phyloP scores from a whole-genome alignment of 2,797 vertebrate genomes.

The Lacerta viridis region DNA sequence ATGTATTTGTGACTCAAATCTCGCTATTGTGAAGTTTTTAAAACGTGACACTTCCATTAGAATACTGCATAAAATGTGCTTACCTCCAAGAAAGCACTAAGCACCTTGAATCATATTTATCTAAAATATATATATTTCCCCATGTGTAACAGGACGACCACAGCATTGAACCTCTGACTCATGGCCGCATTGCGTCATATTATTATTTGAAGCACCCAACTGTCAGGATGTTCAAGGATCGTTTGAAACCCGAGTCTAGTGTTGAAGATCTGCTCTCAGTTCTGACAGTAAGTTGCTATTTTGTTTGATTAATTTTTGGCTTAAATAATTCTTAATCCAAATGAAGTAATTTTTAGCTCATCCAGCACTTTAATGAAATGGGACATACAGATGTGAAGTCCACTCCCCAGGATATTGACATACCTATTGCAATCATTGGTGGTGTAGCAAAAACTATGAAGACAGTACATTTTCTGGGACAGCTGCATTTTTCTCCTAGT shows the following conservation, averaged over 20 bases:
- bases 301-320: slow-evolving; percentile 31
- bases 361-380: not conserved
- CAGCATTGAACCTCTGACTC: slow-evolving; percentile 88
- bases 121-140: slow-evolving; percentile 35
- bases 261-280: slow-evolving; percentile 89
- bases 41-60: slow-evolving; percentile 14
- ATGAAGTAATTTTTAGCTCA: not conserved
- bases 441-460: not conserved
- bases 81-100: not conserved
- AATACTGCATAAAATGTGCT: slow-evolving; percentile 18
- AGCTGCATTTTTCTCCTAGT: not conserved
- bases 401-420: not conserved
- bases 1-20: not conserved
- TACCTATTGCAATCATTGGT: not conserved
- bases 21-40: slow-evolving; percentile 20
- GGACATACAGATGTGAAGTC: not conserved
- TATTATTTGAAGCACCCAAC: slow-evolving; percentile 97
- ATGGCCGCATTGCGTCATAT: slow-evolving; percentile 93
- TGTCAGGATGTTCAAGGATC: slow-evolving; percentile 92
- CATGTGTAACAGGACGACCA: slow-evolving; percentile 86
- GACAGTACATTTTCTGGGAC: too few species aligned
- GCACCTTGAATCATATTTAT: slow-evolving; percentile 4
- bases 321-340: not conserved
- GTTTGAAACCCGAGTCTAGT: slow-evolving; percentile 88
- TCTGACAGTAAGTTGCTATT: slow-evolving; percentile 87